Conservation (phyloP, 2,113 vertebrate genomes). For the Oreocharis arfaki region DNA sequence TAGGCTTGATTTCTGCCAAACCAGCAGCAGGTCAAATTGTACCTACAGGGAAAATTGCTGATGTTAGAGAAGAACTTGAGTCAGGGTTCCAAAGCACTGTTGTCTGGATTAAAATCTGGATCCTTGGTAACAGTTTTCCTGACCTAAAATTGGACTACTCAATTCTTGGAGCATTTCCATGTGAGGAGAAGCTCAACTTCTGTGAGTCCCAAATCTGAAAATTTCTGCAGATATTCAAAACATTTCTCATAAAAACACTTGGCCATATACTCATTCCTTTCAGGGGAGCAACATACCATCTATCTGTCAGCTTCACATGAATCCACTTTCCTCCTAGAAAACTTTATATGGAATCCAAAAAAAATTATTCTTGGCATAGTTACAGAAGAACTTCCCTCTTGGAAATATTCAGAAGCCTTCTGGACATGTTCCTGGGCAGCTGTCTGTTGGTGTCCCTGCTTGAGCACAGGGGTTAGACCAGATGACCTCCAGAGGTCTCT, state of each 20-base stretch:
- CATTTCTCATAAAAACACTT: neutral
- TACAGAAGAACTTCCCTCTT: neutral
- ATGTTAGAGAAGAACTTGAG: neutral
- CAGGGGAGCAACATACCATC: neutral
- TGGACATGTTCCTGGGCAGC: neutral
- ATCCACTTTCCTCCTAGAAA: neutral
- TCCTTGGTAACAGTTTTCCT: neutral
- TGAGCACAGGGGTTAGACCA: neutral
- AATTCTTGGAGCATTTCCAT: neutral
- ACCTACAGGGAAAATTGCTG: neutral
- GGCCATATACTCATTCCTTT: neutral
- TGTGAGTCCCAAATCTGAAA: neutral
- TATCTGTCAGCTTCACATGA: neutral
- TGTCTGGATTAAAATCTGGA: neutral
- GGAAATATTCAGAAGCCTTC: neutral
- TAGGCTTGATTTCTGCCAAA: neutral
- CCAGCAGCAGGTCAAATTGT: neutral
- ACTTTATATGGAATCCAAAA: neutral
- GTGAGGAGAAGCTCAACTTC: neutral
- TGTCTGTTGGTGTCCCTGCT: neutral
- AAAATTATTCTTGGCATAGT: neutral
- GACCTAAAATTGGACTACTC: neutral
- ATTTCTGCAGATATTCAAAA: neutral
- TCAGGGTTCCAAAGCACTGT: neutral
- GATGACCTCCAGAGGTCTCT: neutral